A percentile compares a stretch with the other conserved stretches of the same genome.
phyloP scores from a whole-genome alignment of 2,113 vertebrate genomes.

The Cavia aperea region DNA sequence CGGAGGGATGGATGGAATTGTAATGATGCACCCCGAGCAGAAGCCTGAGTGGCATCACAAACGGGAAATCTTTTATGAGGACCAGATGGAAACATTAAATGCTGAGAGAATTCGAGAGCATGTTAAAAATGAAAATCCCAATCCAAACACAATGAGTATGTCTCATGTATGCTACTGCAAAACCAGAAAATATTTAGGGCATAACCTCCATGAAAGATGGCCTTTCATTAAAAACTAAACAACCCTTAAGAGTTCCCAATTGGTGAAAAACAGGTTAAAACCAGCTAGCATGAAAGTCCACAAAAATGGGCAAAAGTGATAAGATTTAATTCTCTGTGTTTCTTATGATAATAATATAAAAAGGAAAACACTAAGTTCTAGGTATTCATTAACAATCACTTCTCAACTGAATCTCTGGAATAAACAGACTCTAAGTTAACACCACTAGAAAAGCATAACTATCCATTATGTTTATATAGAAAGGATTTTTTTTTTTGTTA shows the following conservation, averaged over 20 bases:
- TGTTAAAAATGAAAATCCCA: conserved; percentile 53
- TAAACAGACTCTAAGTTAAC: neutral
- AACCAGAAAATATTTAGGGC: conserved; percentile 56
- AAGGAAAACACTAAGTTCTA: neutral
- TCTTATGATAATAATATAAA: neutral
- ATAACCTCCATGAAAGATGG: conserved; percentile 32
- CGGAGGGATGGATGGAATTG: conserved; percentile 35
- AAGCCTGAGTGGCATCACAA: conserved; percentile 47
- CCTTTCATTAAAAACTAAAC: conserved; percentile 47
- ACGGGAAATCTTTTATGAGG: conserved; percentile 55
- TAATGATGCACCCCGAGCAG: conserved; percentile 9
- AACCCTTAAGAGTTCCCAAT: conserved; percentile 12
- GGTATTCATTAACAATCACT: neutral
- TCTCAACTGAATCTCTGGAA: neutral
- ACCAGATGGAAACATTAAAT: conserved; percentile 62
- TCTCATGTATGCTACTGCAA: conserved; percentile 39
- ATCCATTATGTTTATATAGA: neutral
- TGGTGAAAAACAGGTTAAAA: conserved; percentile 22
- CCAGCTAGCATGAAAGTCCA: neutral
- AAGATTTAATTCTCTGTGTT: neutral
- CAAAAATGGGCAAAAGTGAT: neutral
- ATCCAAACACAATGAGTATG: conserved; percentile 19
- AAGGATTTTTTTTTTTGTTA: conserved; percentile 33
- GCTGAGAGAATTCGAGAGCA: conserved; percentile 50
- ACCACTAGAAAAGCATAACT: neutral